Evolutionary conservation across 1,140 invertebrate species (phyloP).

Genomic region (Hormaphis cornu): DNA sequence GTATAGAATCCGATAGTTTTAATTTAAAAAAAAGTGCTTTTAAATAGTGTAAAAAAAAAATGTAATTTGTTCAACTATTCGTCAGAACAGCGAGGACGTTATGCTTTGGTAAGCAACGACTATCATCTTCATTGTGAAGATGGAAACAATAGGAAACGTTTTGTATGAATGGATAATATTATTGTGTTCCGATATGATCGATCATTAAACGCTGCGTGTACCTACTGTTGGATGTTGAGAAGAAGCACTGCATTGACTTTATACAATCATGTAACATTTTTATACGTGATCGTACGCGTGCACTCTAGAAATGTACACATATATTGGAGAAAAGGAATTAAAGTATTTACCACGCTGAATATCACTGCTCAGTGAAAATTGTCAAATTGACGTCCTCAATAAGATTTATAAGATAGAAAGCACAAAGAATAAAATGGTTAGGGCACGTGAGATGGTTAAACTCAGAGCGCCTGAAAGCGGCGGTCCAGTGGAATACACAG

Average conservation of each 20-base stretch:
- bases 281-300: neutral
- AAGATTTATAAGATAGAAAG: too few relatives aligned
- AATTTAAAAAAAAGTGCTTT: too few relatives aligned
- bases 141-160: constrained; percentile 11
- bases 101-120: neutral
- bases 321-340: constrained; percentile 5
- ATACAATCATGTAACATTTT: neutral
- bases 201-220: neutral
- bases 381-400: neutral
- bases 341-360: neutral
- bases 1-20: too few relatives aligned
- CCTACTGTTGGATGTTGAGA: neutral
- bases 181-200: neutral
- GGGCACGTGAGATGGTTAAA: too few relatives aligned
- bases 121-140: neutral
- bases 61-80: neutral
- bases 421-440: too few relatives aligned
- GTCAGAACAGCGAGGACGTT: constrained; percentile 5
- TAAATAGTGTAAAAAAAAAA: too few relatives aligned
- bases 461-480: too few relatives aligned
- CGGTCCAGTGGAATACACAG: too few relatives aligned
- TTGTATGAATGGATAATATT: neutral
- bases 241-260: neutral
- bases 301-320: neutral
- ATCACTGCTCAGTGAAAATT: neutral